Base-by-base conservation (phyloP, 2,113 vertebrate species). In the Phainopepla nitens region DNA sequence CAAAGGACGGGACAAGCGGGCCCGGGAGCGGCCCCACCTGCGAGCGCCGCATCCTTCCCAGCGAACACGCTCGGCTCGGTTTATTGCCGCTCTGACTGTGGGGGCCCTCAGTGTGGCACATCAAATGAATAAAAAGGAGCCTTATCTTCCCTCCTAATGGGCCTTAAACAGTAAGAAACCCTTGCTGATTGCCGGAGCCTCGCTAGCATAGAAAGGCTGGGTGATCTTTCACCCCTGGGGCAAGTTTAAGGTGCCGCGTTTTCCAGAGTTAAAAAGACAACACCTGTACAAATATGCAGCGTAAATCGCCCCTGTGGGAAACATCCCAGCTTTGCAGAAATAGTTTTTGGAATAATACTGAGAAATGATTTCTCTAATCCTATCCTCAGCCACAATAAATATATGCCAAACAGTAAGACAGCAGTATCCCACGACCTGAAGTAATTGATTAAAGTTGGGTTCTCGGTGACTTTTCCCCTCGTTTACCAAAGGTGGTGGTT, bases 1-100 rank as follows among this genome's bases (percentile, higher is more conserved):
- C 98, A 98, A 99, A 99, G 98, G 98, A 98, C 93, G 96, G 98
- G 98, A 98, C 97, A 98, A 98, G 98, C 98, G 98, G 39, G 39
- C 39, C 39, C 97, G 95, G 98, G 96, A 94, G 98, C 39, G 97
- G 98, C 98, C 58, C 36, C 58, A 28, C 29, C 58, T 42, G 75
- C n/a, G 9, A 47, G 97, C 96, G 39, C 39, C 39, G 39, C 39
- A 98, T 98, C 98, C 98, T 98, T 45, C 95, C 98, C 97, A 88
- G 81, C 21, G 80, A 98, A 97, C 97, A 97, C 39, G 18, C 53
- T 33, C 28, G 39, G 39, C 39, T 39, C 39, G 39, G 39, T 39
- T 39, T 39, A 39, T 39, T 39, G 39, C 97, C 96, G 42, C 96
- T 96, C 95, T 81, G 56, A 83, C 97, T 96, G 89, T 72, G 89